Percentiles rank a stretch among this genome's conserved stretches.
Conservation (phyloP, 1,140 invertebrate species). For the Aphis craccivora region DNA sequence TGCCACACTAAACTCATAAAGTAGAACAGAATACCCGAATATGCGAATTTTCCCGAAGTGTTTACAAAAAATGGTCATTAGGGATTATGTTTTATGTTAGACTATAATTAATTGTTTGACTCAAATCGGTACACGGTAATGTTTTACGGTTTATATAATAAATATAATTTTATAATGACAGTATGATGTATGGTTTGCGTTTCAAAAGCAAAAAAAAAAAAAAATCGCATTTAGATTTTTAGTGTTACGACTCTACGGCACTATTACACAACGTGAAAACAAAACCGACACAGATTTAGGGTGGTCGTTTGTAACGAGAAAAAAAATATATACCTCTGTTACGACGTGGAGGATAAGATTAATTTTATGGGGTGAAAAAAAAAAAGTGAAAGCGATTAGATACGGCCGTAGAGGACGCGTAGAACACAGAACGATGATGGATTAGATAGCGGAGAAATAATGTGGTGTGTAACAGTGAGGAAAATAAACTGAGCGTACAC, state of each 20-base stretch:
- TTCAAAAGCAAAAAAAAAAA: neutral
- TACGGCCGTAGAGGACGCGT: neutral
- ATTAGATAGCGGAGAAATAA: neutral
- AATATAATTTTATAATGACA: neutral
- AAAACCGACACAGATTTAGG: neutral
- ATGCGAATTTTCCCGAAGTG: neutral
- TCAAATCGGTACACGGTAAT: neutral
- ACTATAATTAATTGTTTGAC: neutral
- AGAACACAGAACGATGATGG: neutral
- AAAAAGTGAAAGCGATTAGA: neutral
- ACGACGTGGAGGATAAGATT: neutral
- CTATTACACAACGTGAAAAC: neutral
- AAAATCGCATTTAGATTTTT: neutral
- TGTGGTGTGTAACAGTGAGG: neutral
- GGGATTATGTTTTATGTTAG: neutral
- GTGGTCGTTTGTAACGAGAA: neutral
- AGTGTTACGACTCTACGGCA: neutral
- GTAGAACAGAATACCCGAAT: neutral
- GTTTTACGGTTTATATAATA: neutral
- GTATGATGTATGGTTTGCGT: neutral
- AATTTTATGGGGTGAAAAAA: neutral
- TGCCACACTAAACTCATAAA: neutral
- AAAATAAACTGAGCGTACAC: neutral
- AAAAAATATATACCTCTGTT: neutral
- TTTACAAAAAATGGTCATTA: neutral